These are phyloP conservation scores for Bombus waltoni DNA, from an alignment of 1,140 invertebrate species.

Conservation along the genomic window DNA sequence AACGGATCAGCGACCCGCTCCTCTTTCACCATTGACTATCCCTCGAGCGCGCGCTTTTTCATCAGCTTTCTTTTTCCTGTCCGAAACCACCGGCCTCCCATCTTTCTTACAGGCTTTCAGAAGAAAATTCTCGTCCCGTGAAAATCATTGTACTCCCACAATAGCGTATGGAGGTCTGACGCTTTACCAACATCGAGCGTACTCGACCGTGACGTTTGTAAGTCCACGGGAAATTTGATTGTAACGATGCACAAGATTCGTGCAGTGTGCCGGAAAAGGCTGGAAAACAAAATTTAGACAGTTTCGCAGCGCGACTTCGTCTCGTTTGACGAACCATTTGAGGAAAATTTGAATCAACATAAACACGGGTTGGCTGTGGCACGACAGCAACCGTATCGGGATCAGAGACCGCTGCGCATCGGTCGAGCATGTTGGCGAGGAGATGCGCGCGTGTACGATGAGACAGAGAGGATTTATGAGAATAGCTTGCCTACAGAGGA, in stretches of 20 bases:
- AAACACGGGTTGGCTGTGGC: neutral
- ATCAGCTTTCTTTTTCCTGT: neutral
- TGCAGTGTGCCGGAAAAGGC: too few relatives aligned
- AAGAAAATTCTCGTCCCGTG: neutral
- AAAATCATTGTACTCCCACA: neutral
- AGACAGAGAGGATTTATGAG: neutral
- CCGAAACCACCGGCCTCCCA: neutral
- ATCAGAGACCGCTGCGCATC: neutral
- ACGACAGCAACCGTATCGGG: slow-evolving; percentile 1
- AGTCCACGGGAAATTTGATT: too few relatives aligned
- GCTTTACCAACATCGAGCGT: neutral
- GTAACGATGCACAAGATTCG: too few relatives aligned
- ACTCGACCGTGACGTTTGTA: neutral
- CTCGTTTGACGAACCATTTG: too few relatives aligned
- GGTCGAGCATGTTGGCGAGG: neutral
- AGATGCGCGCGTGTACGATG: neutral
- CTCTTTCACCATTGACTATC: too few relatives aligned
- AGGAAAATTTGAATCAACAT: neutral
- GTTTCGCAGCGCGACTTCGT: too few relatives aligned
- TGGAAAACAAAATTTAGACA: too few relatives aligned
- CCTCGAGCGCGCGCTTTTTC: neutral
- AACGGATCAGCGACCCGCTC: too few relatives aligned
- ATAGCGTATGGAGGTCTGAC: neutral
- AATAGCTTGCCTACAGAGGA: neutral
- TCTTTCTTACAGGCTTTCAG: neutral